phyloP scores from a whole-genome alignment of 2,888 invertebrate species.

The Dolichomitus sp. region DNA sequence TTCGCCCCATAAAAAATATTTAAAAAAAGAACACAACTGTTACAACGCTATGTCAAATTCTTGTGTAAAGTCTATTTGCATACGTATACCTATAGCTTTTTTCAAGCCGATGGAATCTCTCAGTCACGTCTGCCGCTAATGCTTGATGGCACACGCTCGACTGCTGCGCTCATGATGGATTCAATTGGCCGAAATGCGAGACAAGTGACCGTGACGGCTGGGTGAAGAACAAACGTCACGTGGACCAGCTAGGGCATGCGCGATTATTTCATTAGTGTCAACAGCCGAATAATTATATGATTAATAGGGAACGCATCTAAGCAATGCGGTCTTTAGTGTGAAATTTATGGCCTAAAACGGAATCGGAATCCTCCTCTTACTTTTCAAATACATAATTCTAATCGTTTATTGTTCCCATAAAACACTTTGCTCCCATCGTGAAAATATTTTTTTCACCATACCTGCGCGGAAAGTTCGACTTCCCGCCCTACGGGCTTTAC shows the following conservation, averaged over 20 bases:
- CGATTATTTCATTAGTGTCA: conserved; percentile 47
- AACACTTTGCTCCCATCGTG: too few species aligned
- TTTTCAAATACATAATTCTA: too few species aligned
- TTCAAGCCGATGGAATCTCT: conserved; percentile 11
- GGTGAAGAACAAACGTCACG: conserved; percentile 24
- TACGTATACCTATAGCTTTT: conserved; percentile 1
- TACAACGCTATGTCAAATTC: conserved; percentile 34
- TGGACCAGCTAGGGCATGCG: not conserved
- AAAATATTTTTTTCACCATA: too few species aligned
- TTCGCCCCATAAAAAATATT: conserved; percentile 10
- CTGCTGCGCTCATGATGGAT: conserved; percentile 23
- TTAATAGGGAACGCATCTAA: conserved; percentile 7
- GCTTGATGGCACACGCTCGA: not conserved
- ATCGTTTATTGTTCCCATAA: too few species aligned
- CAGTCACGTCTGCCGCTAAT: conserved; percentile 1
- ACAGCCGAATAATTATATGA: conserved; percentile 35
- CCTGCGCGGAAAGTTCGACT: too few species aligned
- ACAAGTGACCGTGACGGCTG: conserved; percentile 43
- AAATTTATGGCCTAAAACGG: not conserved
- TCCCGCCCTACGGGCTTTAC: too few species aligned
- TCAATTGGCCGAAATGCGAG: conserved; percentile 54
- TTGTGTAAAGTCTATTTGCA: conserved; percentile 15
- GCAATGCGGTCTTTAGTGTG: not conserved
- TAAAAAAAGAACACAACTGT: not conserved
- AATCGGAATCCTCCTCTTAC: not conserved